phyloP scores from a whole-genome alignment of 2,113 vertebrate genomes.

The Alces alces region DNA sequence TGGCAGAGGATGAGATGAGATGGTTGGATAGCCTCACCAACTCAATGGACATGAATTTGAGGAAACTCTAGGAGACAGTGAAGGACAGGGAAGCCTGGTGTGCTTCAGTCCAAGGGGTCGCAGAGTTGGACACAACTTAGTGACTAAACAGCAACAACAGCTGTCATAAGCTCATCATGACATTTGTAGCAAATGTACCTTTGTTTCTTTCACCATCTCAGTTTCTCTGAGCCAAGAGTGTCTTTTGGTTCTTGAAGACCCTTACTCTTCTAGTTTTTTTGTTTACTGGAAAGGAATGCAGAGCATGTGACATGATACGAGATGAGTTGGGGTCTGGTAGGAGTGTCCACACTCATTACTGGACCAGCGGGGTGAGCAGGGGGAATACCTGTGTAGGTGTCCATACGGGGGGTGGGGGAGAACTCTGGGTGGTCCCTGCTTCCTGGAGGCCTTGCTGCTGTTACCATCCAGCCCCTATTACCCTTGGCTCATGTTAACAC shows the following conservation, averaged over 20 bases:
- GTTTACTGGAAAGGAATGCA: neutral
- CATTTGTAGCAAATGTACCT: neutral
- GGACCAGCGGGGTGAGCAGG: rapidly evolving
- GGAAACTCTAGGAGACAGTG: neutral
- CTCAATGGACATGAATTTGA: neutral
- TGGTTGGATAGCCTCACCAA: neutral
- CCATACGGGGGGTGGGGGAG: rapidly evolving
- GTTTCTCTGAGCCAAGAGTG: neutral
- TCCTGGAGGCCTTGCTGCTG: rapidly evolving
- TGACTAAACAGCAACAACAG: neutral
- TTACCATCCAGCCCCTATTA: neutral
- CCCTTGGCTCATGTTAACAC: rapidly evolving
- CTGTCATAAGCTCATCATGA: neutral
- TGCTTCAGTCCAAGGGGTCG: neutral
- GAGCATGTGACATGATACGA: rapidly evolving
- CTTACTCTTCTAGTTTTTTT: neutral
- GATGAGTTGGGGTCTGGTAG: neutral
- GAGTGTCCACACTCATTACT: neutral
- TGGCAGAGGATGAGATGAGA: neutral
- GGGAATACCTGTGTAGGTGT: neutral
- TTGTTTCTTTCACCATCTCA: neutral
- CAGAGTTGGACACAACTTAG: neutral
- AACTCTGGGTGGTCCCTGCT: rapidly evolving
- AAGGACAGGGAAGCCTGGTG: neutral
- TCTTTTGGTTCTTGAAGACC: neutral